These are phyloP conservation scores for Masticophis lateralis DNA, from an alignment of 2,797 vertebrate species.

Conservation along the genomic window DNA sequence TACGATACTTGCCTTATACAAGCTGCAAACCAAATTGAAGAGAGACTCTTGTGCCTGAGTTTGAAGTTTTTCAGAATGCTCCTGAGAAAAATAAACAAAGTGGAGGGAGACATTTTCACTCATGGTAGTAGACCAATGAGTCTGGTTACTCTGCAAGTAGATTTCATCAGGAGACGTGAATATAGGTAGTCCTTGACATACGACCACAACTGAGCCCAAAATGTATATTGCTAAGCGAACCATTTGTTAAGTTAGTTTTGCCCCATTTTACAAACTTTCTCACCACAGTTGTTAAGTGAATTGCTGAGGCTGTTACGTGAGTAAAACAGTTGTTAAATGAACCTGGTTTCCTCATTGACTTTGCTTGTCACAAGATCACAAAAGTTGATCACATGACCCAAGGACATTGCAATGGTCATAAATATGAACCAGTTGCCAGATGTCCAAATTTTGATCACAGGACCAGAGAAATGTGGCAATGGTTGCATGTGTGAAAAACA, in stretches of 20 bases:
- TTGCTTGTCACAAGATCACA: not conserved
- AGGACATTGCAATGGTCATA: not conserved
- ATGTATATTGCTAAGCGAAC: not conserved
- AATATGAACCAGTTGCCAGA: not conserved
- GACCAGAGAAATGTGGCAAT: not conserved
- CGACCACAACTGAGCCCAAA: not conserved
- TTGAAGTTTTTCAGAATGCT: conserved; percentile 74
- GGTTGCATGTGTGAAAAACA: not conserved
- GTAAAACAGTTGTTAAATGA: not conserved
- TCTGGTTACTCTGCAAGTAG: not conserved
- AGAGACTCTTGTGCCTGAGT: conserved; percentile 68
- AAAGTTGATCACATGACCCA: not conserved
- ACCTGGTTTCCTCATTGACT: not conserved
- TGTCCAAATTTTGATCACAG: not conserved
- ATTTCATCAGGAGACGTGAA: not conserved
- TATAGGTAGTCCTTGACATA: not conserved
- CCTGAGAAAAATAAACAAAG: conserved; percentile 47
- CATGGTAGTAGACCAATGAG: not conserved
- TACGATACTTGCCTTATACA: conserved; percentile 78
- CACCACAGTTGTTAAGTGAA: not conserved
- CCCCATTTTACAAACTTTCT: not conserved
- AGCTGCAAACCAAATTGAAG: conserved; percentile 76
- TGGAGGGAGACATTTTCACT: not conserved
- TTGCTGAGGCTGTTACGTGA: not conserved
- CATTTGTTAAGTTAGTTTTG: not conserved